Evolutionary conservation across 35 echinoderm and acorn worm genomes (phyloP).

Genomic region (Hemicentrotus pulcherrimus): DNA sequence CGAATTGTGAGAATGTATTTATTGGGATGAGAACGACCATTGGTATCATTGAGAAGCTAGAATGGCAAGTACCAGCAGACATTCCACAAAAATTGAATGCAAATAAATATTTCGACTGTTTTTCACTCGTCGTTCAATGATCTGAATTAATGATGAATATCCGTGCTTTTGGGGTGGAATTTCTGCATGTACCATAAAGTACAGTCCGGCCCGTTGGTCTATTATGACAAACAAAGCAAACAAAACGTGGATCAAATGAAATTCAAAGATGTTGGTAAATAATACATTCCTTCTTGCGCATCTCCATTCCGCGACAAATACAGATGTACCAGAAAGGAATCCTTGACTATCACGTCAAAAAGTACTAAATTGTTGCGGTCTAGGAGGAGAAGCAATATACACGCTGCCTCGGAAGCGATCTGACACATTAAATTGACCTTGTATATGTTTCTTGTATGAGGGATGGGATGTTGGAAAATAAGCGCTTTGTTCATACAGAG

Average conservation of each 20-base stretch:
- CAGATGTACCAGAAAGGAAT: not conserved
- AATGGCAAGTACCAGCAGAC: not conserved
- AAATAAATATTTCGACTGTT: not conserved
- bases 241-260: not conserved
- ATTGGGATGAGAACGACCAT: not conserved
- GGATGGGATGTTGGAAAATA: not conserved
- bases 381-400: not conserved
- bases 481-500: not conserved
- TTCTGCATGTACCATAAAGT: not conserved
- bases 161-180: not conserved
- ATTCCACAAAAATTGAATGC: not conserved
- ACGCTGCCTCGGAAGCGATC: not conserved
- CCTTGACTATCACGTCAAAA: not conserved
- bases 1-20: not conserved
- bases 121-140: no score
- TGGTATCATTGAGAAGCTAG: not conserved
- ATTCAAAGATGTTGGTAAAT: not conserved
- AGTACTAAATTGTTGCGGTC: not conserved
- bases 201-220: not conserved
- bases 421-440: not conserved
- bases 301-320: not conserved
- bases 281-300: not conserved
- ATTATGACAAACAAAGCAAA: not conserved
- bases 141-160: not conserved
- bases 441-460: not conserved